These are phyloP conservation scores for Pantala flavescens DNA, from an alignment of 1,140 invertebrate species.

Conservation along the genomic window DNA sequence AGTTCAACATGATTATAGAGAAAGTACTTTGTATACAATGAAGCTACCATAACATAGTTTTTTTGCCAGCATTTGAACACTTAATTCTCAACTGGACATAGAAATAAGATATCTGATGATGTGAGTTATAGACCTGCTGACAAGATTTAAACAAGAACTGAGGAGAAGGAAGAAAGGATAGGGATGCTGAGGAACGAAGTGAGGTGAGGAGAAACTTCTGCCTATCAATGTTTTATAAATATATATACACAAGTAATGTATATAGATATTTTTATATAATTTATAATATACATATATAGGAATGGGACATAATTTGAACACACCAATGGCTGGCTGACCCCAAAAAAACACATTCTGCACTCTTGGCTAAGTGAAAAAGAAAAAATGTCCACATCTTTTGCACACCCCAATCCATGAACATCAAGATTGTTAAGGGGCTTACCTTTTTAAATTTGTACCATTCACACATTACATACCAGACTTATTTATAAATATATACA, in stretches of 20 bases:
- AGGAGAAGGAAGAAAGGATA: not conserved
- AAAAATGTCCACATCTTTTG: conserved; percentile 13
- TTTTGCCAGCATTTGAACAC: not conserved
- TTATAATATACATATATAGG: conserved; percentile 12
- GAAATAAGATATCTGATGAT: not conserved
- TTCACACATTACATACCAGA: conserved; percentile 6
- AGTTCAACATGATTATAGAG: not conserved
- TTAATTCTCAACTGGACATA: not conserved
- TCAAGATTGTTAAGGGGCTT: conserved; percentile 3
- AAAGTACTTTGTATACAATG: not conserved
- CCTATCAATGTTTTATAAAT: conserved; percentile 2
- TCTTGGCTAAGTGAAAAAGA: conserved; percentile 27
- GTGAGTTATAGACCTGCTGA: conserved; percentile 4
- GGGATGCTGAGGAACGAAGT: not conserved
- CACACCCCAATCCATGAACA: conserved; percentile 7
- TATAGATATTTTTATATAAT: conserved; percentile 12
- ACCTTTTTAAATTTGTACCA: not conserved
- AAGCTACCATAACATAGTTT: not conserved
- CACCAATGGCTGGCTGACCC: conserved; percentile 28
- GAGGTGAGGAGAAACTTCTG: conserved; percentile 1
- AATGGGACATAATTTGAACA: conserved; percentile 13
- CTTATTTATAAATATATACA: conserved; percentile 11
- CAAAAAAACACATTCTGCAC: conserved; percentile 33
- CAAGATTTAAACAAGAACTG: not conserved
- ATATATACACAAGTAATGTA: conserved; percentile 14